Evolutionary conservation across 2,113 vertebrate genomes (phyloP).

Genomic region (Nyctibius bracteatus): DNA sequence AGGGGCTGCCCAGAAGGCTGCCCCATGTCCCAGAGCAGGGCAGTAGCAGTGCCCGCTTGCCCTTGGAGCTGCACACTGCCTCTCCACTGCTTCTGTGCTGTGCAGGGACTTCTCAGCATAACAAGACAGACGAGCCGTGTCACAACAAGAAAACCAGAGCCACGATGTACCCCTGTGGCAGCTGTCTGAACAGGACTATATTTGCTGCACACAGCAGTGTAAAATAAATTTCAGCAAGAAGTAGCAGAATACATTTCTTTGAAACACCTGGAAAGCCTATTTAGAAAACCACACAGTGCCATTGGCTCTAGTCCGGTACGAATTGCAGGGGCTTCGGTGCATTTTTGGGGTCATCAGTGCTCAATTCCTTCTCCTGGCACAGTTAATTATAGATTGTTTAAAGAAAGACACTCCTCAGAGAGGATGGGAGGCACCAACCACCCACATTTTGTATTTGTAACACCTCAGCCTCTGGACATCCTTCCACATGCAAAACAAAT

Average conservation of each 20-base stretch:
- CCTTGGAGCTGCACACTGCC: too few species aligned
- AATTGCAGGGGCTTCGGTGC: background rate
- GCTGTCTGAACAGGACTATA: background rate
- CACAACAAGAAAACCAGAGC: background rate
- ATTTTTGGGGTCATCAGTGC: background rate
- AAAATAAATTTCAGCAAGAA: background rate
- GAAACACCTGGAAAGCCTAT: background rate
- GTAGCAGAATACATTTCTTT: background rate
- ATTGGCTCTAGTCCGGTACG: too few species aligned
- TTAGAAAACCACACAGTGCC: background rate
- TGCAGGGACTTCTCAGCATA: background rate
- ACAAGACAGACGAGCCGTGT: fast-evolving
- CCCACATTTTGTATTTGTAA: background rate
- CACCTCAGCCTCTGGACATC: background rate
- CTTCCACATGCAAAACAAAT: background rate
- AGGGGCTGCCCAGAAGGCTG: background rate
- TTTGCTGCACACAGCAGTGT: background rate
- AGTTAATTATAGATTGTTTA: background rate
- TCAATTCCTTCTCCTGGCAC: background rate
- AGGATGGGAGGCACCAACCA: background rate
- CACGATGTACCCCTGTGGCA: fast-evolving
- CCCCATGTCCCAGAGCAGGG: background rate
- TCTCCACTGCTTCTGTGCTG: fast-evolving
- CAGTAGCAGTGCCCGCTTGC: background rate
- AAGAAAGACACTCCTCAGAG: background rate